Conservation (phyloP, 2,888 invertebrate genomes). For the Thyatira batis region DNA sequence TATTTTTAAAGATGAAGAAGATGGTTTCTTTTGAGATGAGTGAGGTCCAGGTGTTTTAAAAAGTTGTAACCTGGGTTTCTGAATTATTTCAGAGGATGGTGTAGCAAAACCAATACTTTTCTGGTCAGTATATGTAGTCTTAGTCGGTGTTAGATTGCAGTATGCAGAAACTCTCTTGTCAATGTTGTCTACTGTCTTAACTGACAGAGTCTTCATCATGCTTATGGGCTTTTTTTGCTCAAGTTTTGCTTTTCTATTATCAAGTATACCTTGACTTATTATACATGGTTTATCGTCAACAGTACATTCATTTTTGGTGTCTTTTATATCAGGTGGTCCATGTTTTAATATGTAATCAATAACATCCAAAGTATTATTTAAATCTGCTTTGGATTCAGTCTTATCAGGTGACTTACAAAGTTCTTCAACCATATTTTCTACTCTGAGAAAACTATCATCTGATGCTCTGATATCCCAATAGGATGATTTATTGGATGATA, state of each 20-base stretch:
- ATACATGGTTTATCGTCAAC: neutral
- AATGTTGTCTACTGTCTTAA: neutral
- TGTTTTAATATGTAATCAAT: slow-evolving; percentile 58
- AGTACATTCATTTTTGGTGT: neutral
- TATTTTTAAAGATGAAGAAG: slow-evolving; percentile 38
- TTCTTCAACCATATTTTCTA: slow-evolving; percentile 52
- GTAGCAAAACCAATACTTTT: slow-evolving; percentile 21
- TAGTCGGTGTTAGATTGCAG: slow-evolving; percentile 34
- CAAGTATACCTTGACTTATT: neutral
- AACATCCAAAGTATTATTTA: slow-evolving; percentile 59
- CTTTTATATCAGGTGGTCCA: slow-evolving; percentile 25
- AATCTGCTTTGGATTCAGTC: slow-evolving; percentile 29
- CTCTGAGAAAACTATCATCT: slow-evolving; percentile 58
- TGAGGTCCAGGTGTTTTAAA: slow-evolving; percentile 56
- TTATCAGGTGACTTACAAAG: slow-evolving; percentile 33
- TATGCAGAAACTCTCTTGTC: neutral
- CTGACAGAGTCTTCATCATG: no score
- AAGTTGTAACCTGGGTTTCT: slow-evolving; percentile 18
- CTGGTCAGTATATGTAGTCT: slow-evolving; percentile 17
- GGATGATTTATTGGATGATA: slow-evolving; percentile 15
- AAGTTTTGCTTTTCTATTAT: neutral
- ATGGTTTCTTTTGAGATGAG: slow-evolving; percentile 37
- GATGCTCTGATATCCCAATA: slow-evolving; percentile 30
- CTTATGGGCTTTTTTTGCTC: neutral
- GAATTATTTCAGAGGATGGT: slow-evolving; percentile 19